Base-by-base conservation (phyloP, 2,888 invertebrate genomes). In the Cantharis lateralis region DNA sequence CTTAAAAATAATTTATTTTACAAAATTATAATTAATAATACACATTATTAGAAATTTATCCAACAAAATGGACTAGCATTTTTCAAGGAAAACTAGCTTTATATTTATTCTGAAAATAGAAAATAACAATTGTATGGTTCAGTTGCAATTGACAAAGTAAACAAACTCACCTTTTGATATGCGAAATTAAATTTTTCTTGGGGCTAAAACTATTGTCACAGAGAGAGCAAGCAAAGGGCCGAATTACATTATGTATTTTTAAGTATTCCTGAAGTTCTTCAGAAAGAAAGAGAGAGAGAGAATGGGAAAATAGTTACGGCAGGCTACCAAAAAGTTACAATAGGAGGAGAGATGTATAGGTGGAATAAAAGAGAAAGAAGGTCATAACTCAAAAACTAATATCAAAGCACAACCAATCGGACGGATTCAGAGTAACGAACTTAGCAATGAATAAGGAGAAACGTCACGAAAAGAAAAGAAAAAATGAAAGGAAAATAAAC, bases 171-270 rank as follows among this genome's bases (percentile, higher is more conserved):
- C 92, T 88, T 85, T 89, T 89, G 70, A 92, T 88, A 84, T 93
- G 93, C 0, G 91, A 91, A 80, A 91, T 89, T 10, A 93, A 86
- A 84, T 91, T 91, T 28, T 91, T 91, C 81, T 90, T 90, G 78
- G 90, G 89, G n/a, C 90, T 89, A 83, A 92, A 93, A 10, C 89
- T 89, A 80, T 90, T 90, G n/a, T 89, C 88, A 84, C 93, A 93
- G 78, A 90, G 88, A 0, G 89, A 87, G 84, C 93, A 93, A 3
- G 87, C 85, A 83, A 89, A 90, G 0, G 92, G 91, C 66, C 91
- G 88, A 77, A 90, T 89, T 5, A 90, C 91, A 0, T 89, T 89
- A 85, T 93, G 93, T 77, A 89, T 89, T 72, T 90, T 90, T 82
- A 90, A 88, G 84, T 93, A 93, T 79, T 90, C 90, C 73, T 90